phyloP scores from a whole-genome alignment of 2,113 vertebrate genomes.

The Phaetusa simplex region DNA sequence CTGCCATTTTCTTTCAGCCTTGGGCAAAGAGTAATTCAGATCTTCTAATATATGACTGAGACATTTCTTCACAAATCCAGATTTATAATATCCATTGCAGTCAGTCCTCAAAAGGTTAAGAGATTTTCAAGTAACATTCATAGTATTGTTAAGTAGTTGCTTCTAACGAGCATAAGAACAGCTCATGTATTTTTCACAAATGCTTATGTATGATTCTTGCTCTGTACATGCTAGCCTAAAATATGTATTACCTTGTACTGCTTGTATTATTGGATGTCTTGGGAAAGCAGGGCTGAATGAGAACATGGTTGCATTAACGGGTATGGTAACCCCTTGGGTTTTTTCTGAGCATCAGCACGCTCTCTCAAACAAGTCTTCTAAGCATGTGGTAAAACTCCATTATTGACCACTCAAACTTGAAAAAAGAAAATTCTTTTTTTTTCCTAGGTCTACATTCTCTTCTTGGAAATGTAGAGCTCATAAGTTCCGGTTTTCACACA shows the following conservation, averaged over 20 bases:
- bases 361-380: neutral
- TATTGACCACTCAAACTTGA: neutral
- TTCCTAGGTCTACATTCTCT: neutral
- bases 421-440: neutral
- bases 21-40: neutral
- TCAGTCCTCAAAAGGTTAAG: neutral
- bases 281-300: neutral
- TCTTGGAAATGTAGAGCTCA: neutral
- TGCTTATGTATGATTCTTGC: neutral
- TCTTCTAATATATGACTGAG: neutral
- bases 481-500: neutral
- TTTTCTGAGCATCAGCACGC: neutral
- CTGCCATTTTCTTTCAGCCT: neutral
- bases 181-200: neutral
- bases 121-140: neutral
- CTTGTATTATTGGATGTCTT: neutral
- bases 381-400: neutral
- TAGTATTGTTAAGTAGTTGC: neutral
- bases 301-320: neutral
- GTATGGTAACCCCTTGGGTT: neutral
- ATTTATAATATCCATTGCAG: neutral
- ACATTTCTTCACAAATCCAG: neutral
- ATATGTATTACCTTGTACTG: neutral
- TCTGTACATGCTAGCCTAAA: neutral
- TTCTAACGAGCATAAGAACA: neutral